phyloP scores from a whole-genome alignment of 2,888 invertebrate genomes.

The Drosophila borborema region DNA sequence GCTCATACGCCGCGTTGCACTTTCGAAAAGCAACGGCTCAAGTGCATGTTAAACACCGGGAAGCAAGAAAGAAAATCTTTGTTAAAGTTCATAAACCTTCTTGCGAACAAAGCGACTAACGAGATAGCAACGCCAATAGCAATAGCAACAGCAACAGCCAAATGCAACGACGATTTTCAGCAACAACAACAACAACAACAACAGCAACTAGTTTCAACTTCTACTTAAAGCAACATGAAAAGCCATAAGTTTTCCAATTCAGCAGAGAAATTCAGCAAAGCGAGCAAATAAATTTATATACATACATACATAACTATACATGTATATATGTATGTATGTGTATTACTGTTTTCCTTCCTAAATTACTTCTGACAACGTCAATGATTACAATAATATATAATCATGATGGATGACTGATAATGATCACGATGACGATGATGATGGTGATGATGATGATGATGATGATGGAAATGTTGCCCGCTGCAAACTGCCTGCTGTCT shows the following conservation, averaged over 20 bases:
- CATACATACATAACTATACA: conserved; percentile 3
- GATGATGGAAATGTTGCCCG: conserved; percentile 36
- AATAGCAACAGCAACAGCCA: conserved; percentile 17
- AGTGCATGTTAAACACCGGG: conserved; percentile 51
- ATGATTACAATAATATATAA: conserved; percentile 51
- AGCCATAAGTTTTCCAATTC: conserved; percentile 58
- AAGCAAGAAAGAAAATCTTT: conserved; percentile 68
- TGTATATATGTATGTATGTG: conserved; percentile 13
- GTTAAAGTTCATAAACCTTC: conserved; percentile 81
- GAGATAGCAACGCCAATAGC: conserved; percentile 31
- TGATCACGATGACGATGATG: conserved; percentile 42
- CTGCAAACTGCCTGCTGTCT: conserved; percentile 32
- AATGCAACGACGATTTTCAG: conserved; percentile 23
- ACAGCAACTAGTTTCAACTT: conserved; percentile 55
- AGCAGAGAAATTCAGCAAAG: conserved; percentile 56
- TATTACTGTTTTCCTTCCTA: conserved; percentile 44
- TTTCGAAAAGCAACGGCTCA: conserved; percentile 58
- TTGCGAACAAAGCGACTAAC: conserved; percentile 60
- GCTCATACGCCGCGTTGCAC: conserved; percentile 75
- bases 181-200: conserved; percentile 1
- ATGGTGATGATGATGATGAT: conserved; percentile 55
- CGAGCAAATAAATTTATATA: conserved; percentile 50
- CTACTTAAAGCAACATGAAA: conserved; percentile 45
- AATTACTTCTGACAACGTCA: conserved; percentile 77
- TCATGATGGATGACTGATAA: conserved; percentile 45